phyloP scores from a whole-genome alignment of 2,113 vertebrate species.

The Asarcornis scutulata region DNA sequence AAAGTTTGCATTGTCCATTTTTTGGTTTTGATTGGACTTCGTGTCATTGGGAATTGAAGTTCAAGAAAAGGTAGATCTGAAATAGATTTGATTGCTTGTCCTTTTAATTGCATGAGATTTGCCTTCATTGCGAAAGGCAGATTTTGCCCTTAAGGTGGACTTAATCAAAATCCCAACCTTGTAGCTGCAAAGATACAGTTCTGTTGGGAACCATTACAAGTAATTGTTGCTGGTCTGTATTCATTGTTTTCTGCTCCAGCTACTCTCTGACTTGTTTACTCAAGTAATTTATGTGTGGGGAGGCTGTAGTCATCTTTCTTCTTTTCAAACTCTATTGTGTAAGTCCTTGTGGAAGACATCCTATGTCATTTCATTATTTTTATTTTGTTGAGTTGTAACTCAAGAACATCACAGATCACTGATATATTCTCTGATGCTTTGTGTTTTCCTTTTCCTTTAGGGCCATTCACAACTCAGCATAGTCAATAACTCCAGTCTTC shows the following conservation, averaged over 20 bases:
- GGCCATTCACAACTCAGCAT: neutral
- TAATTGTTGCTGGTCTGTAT: neutral
- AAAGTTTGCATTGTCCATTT: neutral
- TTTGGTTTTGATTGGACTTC: neutral
- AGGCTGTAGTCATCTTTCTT: neutral
- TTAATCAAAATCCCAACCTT: neutral
- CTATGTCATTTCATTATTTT: neutral
- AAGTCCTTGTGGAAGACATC: neutral
- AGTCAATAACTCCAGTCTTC: neutral
- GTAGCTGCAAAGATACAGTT: neutral
- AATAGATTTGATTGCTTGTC: neutral
- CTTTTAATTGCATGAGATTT: neutral
- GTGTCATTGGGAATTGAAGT: neutral
- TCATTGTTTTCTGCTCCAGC: neutral
- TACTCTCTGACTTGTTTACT: neutral
- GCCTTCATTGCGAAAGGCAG: neutral
- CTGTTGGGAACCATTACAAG: neutral
- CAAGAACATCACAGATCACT: neutral
- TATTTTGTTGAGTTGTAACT: neutral
- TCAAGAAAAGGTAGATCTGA: neutral
- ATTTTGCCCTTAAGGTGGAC: neutral
- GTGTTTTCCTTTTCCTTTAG: conserved; percentile 2
- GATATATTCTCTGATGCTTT: neutral
- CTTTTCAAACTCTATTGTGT: neutral
- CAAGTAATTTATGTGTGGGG: neutral